Evolutionary conservation across 1,140 invertebrate genomes (phyloP).

Genomic region (Papilio xuthus): DNA sequence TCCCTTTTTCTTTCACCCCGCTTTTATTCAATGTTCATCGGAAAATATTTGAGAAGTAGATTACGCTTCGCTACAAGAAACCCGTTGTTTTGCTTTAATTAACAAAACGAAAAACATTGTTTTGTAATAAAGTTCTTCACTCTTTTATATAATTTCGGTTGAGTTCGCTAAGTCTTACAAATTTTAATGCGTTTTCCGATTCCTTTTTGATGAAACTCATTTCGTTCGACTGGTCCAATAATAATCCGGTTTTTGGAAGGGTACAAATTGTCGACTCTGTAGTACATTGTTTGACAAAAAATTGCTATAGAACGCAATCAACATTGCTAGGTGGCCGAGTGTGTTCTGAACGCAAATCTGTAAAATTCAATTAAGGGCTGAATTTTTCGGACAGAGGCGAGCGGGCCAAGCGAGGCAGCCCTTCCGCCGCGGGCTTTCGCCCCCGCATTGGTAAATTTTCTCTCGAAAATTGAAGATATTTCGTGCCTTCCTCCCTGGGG

Average conservation of each 20-base stretch:
- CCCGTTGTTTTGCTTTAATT: conserved; percentile 36
- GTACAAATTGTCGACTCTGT: conserved; percentile 6
- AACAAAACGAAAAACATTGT: conserved; percentile 29
- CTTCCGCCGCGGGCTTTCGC: conserved; percentile 72
- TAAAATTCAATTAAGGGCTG: conserved; percentile 77
- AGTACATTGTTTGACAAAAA: conserved; percentile 50
- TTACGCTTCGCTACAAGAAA: conserved; percentile 36
- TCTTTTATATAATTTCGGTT: conserved; percentile 20
- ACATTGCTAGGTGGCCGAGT: conserved; percentile 55
- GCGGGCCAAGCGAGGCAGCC: conserved; percentile 65
- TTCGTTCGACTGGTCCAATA: conserved; percentile 14
- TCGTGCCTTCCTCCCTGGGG: conserved; percentile 74
- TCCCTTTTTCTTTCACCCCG: conserved; percentile 43
- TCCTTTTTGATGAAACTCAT: conserved; percentile 14
- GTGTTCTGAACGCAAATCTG: conserved; percentile 77
- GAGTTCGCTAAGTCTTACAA: conserved; percentile 5
- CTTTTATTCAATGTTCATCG: conserved; percentile 39
- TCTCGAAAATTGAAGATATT: conserved; percentile 81
- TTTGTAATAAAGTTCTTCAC: conserved; percentile 30
- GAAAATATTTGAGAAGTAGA: conserved; percentile 40
- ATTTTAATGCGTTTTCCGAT: conserved; percentile 22
- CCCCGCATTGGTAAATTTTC: conserved; percentile 80
- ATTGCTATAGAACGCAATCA: conserved; percentile 64
- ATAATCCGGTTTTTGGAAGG: conserved; percentile 26
- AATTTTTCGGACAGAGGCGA: conserved; percentile 76